Evolutionary conservation across 2,888 invertebrate genomes (phyloP).

Genomic region (Petrolisthes manimaculis): DNA sequence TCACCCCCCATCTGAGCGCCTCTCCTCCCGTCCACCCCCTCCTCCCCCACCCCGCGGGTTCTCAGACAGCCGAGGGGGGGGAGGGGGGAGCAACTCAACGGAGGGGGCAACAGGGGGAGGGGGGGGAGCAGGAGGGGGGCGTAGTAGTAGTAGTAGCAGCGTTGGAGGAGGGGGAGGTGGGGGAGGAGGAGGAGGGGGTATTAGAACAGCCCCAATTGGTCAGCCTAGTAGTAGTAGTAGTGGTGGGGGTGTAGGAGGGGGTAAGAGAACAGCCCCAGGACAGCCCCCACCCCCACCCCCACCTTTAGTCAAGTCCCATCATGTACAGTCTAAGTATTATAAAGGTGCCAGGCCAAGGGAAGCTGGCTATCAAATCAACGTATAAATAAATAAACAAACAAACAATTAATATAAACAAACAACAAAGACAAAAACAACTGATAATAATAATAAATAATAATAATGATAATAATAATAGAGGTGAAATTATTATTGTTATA

Average conservation of each 20-base stretch:
- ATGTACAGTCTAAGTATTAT: conserved; percentile 50
- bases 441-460: neutral
- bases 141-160: no score
- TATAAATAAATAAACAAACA: conserved; percentile 15
- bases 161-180: no score
- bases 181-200: no score
- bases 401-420: neutral
- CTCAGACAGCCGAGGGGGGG: conserved; percentile 30
- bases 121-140: neutral
- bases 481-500: neutral
- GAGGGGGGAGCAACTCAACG: neutral
- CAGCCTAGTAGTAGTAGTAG: neutral
- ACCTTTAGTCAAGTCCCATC: conserved; percentile 47
- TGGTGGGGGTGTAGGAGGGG: neutral
- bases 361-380: conserved; percentile 53
- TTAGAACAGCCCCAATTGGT: neutral
- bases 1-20: conserved; percentile 34
- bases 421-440: neutral
- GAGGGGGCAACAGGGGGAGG: neutral
- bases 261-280: neutral
- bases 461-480: neutral
- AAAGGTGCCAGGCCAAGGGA: conserved; percentile 58
- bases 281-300: conserved; percentile 12
- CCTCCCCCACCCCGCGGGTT: conserved; percentile 58
- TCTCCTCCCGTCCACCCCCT: conserved; percentile 43